Evolutionary conservation across 2,113 vertebrate species (phyloP), one percentile per base, ranked within the genome.

Genomic region (Podarcis raffonei): DNA sequence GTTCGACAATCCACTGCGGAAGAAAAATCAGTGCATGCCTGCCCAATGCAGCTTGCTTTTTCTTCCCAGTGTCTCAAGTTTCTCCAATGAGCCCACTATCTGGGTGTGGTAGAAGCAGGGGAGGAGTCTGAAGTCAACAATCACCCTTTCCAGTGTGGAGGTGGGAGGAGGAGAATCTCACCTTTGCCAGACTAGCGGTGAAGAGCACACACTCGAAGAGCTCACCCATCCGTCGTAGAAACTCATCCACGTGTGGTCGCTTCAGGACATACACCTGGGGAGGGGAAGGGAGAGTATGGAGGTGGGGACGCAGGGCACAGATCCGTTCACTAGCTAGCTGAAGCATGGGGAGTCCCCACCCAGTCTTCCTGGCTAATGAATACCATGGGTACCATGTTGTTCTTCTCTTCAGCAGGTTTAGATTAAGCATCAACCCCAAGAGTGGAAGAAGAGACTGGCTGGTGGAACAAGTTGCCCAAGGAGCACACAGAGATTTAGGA

Each of bases 151-250:
- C 68, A 69, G 22, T 32, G 25, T 12, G 84, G 8, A 6, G 57
- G 23, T 37, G 7, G 8, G 37, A 6, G 32, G 6, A 42, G 79
- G 78, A 62, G 18, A 16, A 22, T 84, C 97, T 95, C 93, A 99
- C 99, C 99, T 99, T 99, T 94, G 99, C 98, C 88, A 99, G 97
- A 90, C 99, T 99, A 42, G 99, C 99, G 0, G 99, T 99, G 98
- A 99, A 99, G 77, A 99, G 97, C 88, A 99, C 98, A 0, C 99
- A 99, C 94, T 99, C 99, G 1, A 99, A 99, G 93, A 99, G 93
- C 95, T 99, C 98, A 0, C 99, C 99, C 99, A 99, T 99, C 82
- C 98, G 97, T 93, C 97, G 97, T 12, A 99, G 97, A 94, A 99
- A 99, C 92, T 99, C 98, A 0, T 99, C 99, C 37, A 99, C 99